These are phyloP conservation scores for Acropora tenuis DNA, from an alignment of 64 coral and sea anemone genomes.

Conservation along the genomic window DNA sequence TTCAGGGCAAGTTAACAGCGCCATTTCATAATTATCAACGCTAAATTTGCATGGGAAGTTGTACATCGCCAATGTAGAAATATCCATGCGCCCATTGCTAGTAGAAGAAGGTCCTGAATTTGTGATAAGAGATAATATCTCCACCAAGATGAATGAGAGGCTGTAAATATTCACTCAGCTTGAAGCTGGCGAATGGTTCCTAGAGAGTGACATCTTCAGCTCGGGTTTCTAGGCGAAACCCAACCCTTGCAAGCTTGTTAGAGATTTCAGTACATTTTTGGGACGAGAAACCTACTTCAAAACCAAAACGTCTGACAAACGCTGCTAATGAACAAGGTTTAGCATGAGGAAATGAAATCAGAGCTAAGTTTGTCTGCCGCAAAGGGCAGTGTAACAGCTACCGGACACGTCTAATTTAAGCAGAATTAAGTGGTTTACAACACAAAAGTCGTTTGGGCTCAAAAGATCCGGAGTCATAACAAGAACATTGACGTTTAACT, in stretches of 20 bases:
- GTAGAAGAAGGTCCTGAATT: too few relatives aligned
- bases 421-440: neutral
- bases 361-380: neutral
- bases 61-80: too few relatives aligned
- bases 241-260: constrained; percentile 39
- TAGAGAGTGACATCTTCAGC: constrained; percentile 18
- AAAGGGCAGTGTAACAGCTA: neutral
- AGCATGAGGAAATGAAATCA: neutral
- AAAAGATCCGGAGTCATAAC: neutral
- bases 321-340: neutral
- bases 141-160: too few relatives aligned
- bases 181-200: constrained; percentile 22
- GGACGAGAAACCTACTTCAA: constrained; percentile 25
- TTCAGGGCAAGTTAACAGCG: too few relatives aligned
- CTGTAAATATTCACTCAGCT: too few relatives aligned
- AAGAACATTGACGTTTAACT: neutral
- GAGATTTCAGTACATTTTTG: constrained; percentile 37
- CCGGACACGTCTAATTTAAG: neutral
- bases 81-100: too few relatives aligned
- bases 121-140: too few relatives aligned
- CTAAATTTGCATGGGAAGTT: too few relatives aligned
- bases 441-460: neutral
- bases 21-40: too few relatives aligned
- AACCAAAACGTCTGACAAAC: constrained; percentile 20
- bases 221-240: constrained; percentile 64